Conservation (phyloP, 2,797 vertebrate genomes). For the Peromyscus attwateri region DNA sequence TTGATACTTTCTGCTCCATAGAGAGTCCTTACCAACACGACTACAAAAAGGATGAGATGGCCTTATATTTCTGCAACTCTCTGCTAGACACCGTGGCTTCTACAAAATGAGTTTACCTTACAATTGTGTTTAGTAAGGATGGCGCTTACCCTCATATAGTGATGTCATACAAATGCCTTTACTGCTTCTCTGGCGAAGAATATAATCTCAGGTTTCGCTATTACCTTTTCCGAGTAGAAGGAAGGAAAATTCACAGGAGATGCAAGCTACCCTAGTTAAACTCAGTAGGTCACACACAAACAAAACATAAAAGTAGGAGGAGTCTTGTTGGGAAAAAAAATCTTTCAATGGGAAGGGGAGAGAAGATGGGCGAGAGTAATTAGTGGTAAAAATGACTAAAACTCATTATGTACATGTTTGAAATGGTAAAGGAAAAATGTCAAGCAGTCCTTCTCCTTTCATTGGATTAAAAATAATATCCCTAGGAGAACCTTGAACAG, state of each 20-base stretch:
- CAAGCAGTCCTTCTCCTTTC: background rate
- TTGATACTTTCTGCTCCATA: background rate
- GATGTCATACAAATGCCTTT: background rate
- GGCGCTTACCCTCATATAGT: background rate
- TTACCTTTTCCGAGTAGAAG: slow-evolving; percentile 22
- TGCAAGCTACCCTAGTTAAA: background rate
- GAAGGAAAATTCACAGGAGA: slow-evolving; percentile 21
- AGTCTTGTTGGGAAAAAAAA: background rate
- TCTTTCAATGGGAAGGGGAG: background rate
- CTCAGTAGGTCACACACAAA: background rate
- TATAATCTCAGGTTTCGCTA: background rate
- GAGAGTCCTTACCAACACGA: background rate
- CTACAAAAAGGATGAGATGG: background rate
- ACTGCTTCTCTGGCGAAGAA: background rate
- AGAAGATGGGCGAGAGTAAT: background rate
- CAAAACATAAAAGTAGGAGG: too few species aligned
- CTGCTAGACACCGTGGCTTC: background rate
- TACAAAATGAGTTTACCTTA: slow-evolving; percentile 18
- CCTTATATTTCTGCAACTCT: background rate
- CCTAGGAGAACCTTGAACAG: background rate
- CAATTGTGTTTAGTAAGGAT: background rate
- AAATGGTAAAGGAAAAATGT: background rate
- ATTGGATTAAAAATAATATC: background rate
- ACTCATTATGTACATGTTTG: background rate
- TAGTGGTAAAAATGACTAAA: background rate